Conservation (phyloP, 1,140 invertebrate genomes). For the Phenacoccus solenopsis region DNA sequence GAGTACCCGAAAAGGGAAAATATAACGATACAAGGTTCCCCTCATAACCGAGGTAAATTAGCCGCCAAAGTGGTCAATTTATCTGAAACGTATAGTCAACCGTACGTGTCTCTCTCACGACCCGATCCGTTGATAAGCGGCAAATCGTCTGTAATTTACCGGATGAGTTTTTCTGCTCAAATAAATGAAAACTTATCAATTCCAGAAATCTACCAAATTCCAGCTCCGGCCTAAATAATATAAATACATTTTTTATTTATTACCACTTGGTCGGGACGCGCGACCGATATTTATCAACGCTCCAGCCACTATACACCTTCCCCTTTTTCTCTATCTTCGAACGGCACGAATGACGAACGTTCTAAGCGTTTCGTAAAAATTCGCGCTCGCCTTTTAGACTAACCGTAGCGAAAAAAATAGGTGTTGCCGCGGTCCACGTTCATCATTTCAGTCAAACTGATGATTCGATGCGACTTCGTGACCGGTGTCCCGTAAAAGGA, state of each 20-base stretch:
- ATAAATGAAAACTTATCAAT: constrained; percentile 17
- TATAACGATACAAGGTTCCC: not conserved
- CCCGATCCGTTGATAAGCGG: constrained; percentile 2
- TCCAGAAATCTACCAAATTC: constrained; percentile 9
- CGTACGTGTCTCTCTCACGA: not conserved
- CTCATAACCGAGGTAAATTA: constrained; percentile 11
- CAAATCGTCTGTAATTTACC: constrained; percentile 12
- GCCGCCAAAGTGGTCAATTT: constrained; percentile 13
- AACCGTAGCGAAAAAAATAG: too few species aligned
- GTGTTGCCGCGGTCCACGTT: too few species aligned
- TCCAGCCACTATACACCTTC: too few species aligned
- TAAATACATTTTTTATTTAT: not conserved
- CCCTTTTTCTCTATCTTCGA: too few species aligned
- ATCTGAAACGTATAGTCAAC: not conserved
- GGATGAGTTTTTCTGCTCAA: constrained; percentile 1
- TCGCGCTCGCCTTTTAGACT: too few species aligned
- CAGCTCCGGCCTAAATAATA: not conserved
- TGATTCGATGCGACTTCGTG: too few species aligned
- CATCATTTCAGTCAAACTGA: too few species aligned
- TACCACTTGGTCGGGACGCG: not conserved
- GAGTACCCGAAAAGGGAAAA: not conserved
- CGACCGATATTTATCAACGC: not conserved
- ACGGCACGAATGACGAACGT: too few species aligned
- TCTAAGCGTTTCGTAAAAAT: too few species aligned
- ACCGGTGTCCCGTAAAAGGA: too few species aligned